Base-by-base conservation (phyloP, 1,140 invertebrate genomes). In the Drosophila ohnishii region DNA sequence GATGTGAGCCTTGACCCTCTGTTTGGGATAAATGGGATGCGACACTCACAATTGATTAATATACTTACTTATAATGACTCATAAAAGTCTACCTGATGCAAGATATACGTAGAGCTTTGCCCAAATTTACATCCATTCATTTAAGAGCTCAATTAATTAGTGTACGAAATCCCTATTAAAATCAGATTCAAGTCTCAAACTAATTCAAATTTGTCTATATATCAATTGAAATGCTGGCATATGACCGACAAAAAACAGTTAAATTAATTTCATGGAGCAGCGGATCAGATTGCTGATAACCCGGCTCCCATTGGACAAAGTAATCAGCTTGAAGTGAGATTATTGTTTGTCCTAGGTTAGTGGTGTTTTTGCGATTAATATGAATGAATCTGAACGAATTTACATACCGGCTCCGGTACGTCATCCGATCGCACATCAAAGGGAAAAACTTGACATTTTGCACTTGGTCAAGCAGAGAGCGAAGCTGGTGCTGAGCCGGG, bases 391-490 rank as follows among this genome's bases (percentile, higher is more conserved):
- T 65, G 39, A n/a, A 84, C 48, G 62, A 78, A 73, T 73, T 79
- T 74, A 56, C 76, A 79, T 64, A 74, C 39, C 28, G 56, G 11
- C 6, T 56, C 13, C 11, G 40, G 25, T 50, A 28, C 64, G 60
- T 66, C n/a, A 35, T 19, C n/a, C 39, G 47, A 67, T 50, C 86
- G 73, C 62, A 87, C 84, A 87, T 87, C 83, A 87, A 87, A 87
- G 83, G 47, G 40, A 55, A 58, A 77, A 87, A 81, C 82, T 86
- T 86, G 82, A 86, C 83, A 86, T 86, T 86, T 86, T 87, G 79
- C 83, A 86, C 83, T 86, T 86, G 83, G 83, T 86, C 83, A 86
- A 86, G 66, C 79, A 87, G 78, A 78, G 82, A 63, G 65, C 25
- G 30, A 35, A 42, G 40, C 53, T 14, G 30, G 19, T 40, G 35